phyloP scores from a whole-genome alignment of 2,113 vertebrate genomes.

The Cygnus atratus region DNA sequence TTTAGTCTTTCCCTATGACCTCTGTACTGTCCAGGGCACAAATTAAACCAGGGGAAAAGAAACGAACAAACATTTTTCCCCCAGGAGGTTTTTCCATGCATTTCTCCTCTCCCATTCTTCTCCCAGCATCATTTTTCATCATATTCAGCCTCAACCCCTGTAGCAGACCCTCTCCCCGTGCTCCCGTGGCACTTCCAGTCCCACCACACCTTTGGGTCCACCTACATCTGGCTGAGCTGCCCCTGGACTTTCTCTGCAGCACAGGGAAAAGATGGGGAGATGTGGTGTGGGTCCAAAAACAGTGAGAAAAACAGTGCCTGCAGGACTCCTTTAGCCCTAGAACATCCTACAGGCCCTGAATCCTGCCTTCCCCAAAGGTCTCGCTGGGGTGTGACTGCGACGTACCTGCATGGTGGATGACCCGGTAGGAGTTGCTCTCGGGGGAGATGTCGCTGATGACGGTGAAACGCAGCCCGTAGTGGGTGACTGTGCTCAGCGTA shows the following conservation, averaged over 20 bases:
- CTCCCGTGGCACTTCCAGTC: neutral
- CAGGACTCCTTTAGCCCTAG: neutral
- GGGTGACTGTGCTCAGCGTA: constrained; percentile 55
- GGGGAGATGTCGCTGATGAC: constrained; percentile 38
- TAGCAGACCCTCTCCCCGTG: accelerated
- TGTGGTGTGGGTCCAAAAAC: too few species aligned
- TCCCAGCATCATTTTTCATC: neutral
- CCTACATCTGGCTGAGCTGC: neutral
- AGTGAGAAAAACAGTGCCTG: neutral
- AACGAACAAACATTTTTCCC: neutral
- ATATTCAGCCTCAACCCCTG: neutral
- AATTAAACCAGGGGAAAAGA: neutral
- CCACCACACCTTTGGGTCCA: neutral
- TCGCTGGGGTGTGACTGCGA: accelerated
- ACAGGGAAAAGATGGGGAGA: neutral
- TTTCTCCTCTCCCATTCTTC: neutral
- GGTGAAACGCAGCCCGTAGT: constrained; percentile 48
- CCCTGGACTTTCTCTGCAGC: neutral
- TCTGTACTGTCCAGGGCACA: neutral
- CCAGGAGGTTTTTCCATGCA: neutral
- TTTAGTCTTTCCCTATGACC: neutral
- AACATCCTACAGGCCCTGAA: neutral
- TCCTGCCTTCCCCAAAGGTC: neutral
- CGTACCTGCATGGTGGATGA: constrained; percentile 47
- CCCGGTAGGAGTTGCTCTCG: constrained; percentile 38